Base-by-base conservation (phyloP, 2,797 vertebrate species). In the Trachops cirrhosus region DNA sequence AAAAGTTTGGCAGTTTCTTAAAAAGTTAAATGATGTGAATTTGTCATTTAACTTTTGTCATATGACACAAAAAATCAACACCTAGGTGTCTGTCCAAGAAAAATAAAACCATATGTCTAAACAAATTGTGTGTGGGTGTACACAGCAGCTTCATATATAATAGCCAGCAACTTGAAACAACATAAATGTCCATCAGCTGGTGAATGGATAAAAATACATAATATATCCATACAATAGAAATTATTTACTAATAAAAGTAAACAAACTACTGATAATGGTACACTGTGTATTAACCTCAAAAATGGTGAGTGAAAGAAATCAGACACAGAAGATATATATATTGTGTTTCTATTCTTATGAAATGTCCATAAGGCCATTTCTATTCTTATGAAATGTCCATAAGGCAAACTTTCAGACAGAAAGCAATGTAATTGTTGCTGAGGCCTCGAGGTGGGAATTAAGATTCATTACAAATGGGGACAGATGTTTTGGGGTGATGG, bases 391-490 rank as follows among this genome's bases (percentile, higher is more conserved):
- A 10, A 94, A 78, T 73, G 82, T 41, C 39, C 9, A 26, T 41
- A 91, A 78, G 41, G 26, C 29, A 93, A 77, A 86, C 34, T 83
- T 92, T 86, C 78, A 86, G 41, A 92, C 50, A 83, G 24, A 91
- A 86, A 86, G 46, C 4, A 82, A 34, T 77, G 34, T 44, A 85
- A 79, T 57, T 44, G 62, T 68, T 94, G 44, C 24, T 12, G 85
- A 85, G 29, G 21, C 1, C 37, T 67, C 10, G 1, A 19, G 12
- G 3, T 62, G 93, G 44, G 2, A 80, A 75, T 50, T 70, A 34
- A 48, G 39, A 74, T 34, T 88, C 21, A 26, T 8, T 79, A 5
- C 9, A 87, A 83, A 68, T 70, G 24, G 26, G 19, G 12, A 78
- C 15, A 39, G 48, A 83, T 86, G 50, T 86, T 93, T 52, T 41